Percentiles rank a stretch among this genome's conserved stretches.
Evolutionary conservation across 2,888 invertebrate species (phyloP).

Genomic region (Tromatobia lineatoria): DNA sequence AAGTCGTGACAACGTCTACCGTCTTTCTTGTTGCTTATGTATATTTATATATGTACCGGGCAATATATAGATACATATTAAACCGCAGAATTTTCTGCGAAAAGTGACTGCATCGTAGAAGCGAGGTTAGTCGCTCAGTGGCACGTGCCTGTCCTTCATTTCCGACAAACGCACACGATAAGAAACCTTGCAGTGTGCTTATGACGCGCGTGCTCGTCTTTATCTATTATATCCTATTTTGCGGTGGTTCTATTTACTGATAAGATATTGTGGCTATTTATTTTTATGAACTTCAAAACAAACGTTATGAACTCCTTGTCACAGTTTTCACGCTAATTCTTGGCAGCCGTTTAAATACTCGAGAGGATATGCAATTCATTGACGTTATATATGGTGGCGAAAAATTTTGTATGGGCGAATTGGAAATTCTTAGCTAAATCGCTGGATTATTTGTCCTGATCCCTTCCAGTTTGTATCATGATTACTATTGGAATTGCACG

Average conservation of each 20-base stretch:
- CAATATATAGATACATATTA: too few species aligned
- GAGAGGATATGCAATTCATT: too few species aligned
- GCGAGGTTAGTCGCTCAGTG: conserved; percentile 10
- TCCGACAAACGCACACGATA: not conserved
- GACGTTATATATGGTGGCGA: too few species aligned
- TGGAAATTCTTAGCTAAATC: not conserved
- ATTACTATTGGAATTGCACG: too few species aligned
- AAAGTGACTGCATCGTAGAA: not conserved
- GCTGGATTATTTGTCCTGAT: not conserved
- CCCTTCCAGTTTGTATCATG: too few species aligned
- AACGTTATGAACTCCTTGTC: not conserved
- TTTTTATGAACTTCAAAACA: not conserved
- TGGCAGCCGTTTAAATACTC: too few species aligned
- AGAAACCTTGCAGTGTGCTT: conserved; percentile 4
- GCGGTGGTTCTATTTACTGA: not conserved
- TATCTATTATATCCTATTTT: not conserved
- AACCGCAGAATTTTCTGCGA: not conserved
- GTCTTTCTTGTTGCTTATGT: too few species aligned
- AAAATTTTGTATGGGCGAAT: too few species aligned
- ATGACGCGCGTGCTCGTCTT: not conserved
- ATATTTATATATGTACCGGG: not conserved
- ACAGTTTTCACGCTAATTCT: too few species aligned
- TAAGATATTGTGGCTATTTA: conserved; percentile 12
- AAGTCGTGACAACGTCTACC: too few species aligned
- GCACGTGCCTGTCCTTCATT: conserved; percentile 28